Conservation (phyloP, 2,888 invertebrate species). For the Ormyrus labotus region DNA sequence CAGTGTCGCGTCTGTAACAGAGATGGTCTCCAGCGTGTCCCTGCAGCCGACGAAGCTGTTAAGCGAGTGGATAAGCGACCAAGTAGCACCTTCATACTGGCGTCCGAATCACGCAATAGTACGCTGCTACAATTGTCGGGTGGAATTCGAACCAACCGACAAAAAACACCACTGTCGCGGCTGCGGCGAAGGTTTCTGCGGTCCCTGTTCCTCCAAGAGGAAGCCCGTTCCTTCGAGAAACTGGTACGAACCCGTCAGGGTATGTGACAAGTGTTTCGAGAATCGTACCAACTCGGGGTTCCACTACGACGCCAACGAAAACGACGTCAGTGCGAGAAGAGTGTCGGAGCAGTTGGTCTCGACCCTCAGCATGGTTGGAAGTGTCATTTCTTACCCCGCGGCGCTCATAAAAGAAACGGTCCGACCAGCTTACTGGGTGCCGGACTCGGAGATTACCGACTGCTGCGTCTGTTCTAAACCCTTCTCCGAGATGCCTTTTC, state of each 20-base stretch:
- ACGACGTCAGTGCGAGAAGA: constrained; percentile 79
- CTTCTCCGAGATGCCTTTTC: constrained; percentile 76
- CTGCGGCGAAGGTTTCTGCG: constrained; percentile 89
- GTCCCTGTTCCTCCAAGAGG: constrained; percentile 82
- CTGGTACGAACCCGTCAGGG: constrained; percentile 84
- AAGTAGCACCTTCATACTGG: constrained; percentile 89
- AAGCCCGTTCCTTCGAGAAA: constrained; percentile 84
- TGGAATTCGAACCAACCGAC: constrained; percentile 78
- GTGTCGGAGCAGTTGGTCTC: constrained; percentile 85
- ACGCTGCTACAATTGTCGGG: constrained; percentile 82
- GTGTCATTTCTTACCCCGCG: constrained; percentile 83
- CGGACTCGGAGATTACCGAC: constrained; percentile 82
- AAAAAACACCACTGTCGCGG: constrained; percentile 86
- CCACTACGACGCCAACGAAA: constrained; percentile 62
- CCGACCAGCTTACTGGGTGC: constrained; percentile 88
- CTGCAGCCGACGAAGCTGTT: constrained; percentile 83
- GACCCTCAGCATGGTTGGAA: constrained; percentile 83
- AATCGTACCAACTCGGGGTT: constrained; percentile 63
- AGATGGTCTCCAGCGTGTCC: constrained; percentile 81
- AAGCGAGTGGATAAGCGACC: constrained; percentile 86
- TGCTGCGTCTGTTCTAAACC: constrained; percentile 82
- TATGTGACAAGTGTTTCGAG: constrained; percentile 83
- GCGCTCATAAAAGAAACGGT: constrained; percentile 85
- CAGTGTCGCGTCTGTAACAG: constrained; percentile 80
- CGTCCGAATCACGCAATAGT: constrained; percentile 85